Base-by-base conservation (phyloP, 2,888 invertebrate genomes). In the Diplolepis rosae region DNA sequence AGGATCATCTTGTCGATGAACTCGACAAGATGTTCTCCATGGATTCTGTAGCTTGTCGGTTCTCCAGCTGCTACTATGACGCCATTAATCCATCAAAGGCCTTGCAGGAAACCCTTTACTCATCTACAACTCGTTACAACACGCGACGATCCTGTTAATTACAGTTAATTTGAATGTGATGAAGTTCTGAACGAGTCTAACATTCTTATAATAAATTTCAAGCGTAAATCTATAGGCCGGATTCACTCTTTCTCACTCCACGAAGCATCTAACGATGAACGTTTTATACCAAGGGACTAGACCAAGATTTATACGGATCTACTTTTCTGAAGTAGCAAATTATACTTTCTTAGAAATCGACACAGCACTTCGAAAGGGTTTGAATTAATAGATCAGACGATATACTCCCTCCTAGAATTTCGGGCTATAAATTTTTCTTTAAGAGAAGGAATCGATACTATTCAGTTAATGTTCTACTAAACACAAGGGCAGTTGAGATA, bases 71-170 rank as follows among this genome's bases (percentile, higher is more conserved):
- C 74, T 77, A 80, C 81, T 71, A 75, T 79, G 72, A 76, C 74
- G 80, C 75, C 72, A 77, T 82, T 82, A 83, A 83, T 84, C 80
- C 82, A 76, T 78, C 80, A 75, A 75, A 68, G 68, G 50, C 70
- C 74, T 74, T 76, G 69, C 70, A 66, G 42, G 45, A 61, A 70
- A 74, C 71, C 77, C 75, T 81, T 69, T 68, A 70, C 75, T 75
- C 70, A 73, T 78, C 73, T 73, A 74, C 73, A 69, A 69, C 67
- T 77, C 71, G 69, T 69, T 78, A 39, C 61, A 61, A 61, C 39
- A 42, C 61, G 61, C 61, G 61, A 76, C 73, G 68, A 73, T 77
- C 76, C 68, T 75, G 77, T 78, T 80, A 80, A 80, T 80, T 78
- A 74, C 71, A 66, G 74, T 74, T 78, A 80, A 80, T 79, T 79